Conservation (phyloP, 1,140 invertebrate species). For the Colletes latitarsis region DNA sequence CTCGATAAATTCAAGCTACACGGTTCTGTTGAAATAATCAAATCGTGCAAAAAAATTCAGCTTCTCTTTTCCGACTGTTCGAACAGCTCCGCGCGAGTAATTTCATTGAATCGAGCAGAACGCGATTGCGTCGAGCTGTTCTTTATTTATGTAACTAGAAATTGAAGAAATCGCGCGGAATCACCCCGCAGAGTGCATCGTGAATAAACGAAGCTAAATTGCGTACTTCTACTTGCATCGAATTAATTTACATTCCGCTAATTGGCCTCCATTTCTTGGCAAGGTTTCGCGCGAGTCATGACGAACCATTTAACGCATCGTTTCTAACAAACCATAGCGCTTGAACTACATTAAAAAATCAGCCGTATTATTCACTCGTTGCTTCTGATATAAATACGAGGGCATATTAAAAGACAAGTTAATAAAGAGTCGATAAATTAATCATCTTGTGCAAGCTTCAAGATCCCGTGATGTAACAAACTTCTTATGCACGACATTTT, state of each 20-base stretch:
- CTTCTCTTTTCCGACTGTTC: neutral
- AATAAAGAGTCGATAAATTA: neutral
- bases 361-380: neutral
- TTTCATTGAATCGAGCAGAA: neutral
- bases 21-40: too few relatives aligned
- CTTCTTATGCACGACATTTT: neutral
- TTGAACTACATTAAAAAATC: neutral
- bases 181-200: neutral
- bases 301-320: constrained; percentile 20
- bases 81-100: neutral
- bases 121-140: neutral
- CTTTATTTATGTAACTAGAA: constrained; percentile 14
- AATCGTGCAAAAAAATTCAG: too few relatives aligned
- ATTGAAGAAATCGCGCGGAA: constrained; percentile 2
- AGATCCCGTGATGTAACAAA: neutral
- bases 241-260: constrained; percentile 38
- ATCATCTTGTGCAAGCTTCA: neutral
- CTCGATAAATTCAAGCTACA: too few relatives aligned
- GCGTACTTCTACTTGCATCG: constrained; percentile 16
- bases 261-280: constrained; percentile 36
- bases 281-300: neutral
- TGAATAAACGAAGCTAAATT: constrained; percentile 21
- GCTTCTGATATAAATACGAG: neutral
- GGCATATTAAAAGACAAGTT: neutral
- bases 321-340: constrained; percentile 19